A percentile compares a stretch with the other conserved stretches of the same genome.
Conservation (phyloP, 2,888 invertebrate species). For the Mycogona germanica region DNA sequence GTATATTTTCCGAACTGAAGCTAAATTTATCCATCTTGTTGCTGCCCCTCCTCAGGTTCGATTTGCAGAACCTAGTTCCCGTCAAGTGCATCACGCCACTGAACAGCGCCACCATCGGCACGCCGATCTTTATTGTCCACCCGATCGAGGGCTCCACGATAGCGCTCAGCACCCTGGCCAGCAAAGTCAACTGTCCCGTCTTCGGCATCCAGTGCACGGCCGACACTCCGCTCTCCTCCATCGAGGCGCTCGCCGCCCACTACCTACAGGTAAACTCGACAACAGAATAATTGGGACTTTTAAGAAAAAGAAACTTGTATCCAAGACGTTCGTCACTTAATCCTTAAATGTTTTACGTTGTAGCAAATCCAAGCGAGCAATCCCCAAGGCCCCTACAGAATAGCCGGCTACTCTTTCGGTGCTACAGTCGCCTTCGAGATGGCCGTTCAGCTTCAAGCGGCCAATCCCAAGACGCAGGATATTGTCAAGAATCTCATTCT, state of each 20-base stretch:
- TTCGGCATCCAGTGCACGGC: conserved; percentile 82
- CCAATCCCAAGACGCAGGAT: conserved; percentile 4
- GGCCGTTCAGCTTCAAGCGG: conserved; percentile 64
- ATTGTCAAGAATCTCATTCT: conserved; percentile 50
- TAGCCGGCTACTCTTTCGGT: conserved; percentile 94
- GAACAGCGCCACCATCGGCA: conserved; percentile 30
- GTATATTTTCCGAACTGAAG: too few relatives aligned
- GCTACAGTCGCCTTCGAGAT: conserved; percentile 92
- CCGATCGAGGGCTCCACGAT: conserved; percentile 80
- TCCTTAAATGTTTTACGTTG: conserved; percentile 7
- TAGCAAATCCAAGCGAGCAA: conserved; percentile 61
- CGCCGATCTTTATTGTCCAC: conserved; percentile 47
- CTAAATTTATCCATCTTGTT: too few relatives aligned
- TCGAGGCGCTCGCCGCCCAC: conserved; percentile 51
- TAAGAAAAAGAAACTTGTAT: conserved; percentile 29
- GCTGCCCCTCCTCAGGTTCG: conserved; percentile 10
- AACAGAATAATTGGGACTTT: conserved; percentile 45
- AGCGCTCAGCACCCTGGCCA: conserved; percentile 56
- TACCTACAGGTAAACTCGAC: conserved; percentile 36
- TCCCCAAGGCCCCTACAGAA: conserved; percentile 66
- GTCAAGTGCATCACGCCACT: conserved; percentile 45
- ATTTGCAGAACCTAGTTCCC: conserved; percentile 17
- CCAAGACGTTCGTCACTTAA: neutral
- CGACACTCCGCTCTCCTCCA: conserved; percentile 56
- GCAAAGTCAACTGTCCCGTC: conserved; percentile 57